Conservation (phyloP, 2,797 vertebrate genomes). For the Cossypha dichroa region DNA sequence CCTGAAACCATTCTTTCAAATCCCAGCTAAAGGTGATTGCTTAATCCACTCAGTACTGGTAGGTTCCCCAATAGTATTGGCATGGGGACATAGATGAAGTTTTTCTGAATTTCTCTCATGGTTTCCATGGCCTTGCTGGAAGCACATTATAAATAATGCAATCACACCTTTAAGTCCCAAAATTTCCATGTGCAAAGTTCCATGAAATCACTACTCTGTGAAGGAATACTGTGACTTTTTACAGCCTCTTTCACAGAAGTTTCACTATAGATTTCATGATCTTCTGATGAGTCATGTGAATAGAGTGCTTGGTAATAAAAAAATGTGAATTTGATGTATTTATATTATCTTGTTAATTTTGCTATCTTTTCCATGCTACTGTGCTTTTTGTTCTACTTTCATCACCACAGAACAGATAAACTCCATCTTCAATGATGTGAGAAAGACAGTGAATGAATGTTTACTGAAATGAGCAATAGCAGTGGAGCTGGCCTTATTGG, state of each 20-base stretch:
- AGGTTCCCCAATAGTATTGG: background rate
- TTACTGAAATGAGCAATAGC: background rate
- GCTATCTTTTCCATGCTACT: background rate
- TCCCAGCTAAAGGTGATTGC: background rate
- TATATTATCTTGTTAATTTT: background rate
- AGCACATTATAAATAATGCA: background rate
- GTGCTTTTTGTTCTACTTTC: background rate
- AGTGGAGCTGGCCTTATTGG: background rate
- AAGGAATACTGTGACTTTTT: background rate
- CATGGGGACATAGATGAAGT: background rate
- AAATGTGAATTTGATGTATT: background rate
- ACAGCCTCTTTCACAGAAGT: background rate
- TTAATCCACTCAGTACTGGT: background rate
- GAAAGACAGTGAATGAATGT: background rate
- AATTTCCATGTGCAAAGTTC: background rate
- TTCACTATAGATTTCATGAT: background rate
- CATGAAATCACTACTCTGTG: background rate
- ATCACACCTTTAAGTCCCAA: background rate
- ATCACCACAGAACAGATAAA: background rate
- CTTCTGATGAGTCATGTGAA: background rate
- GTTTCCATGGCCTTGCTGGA: background rate
- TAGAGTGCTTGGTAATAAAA: background rate
- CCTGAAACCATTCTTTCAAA: background rate
- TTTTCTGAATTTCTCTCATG: background rate
- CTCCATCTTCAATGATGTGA: background rate